phyloP scores from a whole-genome alignment of 2,888 invertebrate genomes.

The Caenorhabditis macrosperma region DNA sequence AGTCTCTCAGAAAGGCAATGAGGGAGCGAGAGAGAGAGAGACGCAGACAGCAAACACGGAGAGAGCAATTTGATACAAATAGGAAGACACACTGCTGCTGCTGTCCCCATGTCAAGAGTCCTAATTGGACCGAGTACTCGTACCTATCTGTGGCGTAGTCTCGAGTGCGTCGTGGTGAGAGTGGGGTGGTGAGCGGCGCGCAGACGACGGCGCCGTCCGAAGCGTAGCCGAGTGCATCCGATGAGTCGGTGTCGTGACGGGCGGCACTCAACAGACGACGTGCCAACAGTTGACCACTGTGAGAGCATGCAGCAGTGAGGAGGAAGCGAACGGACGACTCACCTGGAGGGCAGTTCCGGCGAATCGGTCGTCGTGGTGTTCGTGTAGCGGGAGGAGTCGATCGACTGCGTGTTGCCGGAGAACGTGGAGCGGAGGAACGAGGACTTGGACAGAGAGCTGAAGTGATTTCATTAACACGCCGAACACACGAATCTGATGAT shows the following conservation, averaged over 20 bases:
- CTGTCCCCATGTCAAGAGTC: conserved; percentile 1
- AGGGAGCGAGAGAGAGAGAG: neutral
- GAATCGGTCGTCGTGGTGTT: conserved; percentile 67
- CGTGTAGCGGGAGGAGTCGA: conserved; percentile 64
- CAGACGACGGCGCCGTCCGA: conserved; percentile 60
- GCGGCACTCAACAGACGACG: conserved; percentile 50
- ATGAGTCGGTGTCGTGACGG: conserved; percentile 57
- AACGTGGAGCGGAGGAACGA: conserved; percentile 65
- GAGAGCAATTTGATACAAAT: conserved; percentile 35
- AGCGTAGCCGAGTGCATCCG: conserved; percentile 49
- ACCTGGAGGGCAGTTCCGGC: conserved; percentile 66
- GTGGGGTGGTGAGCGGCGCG: conserved; percentile 52
- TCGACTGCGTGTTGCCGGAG: conserved; percentile 59
- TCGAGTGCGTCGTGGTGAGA: conserved; percentile 50
- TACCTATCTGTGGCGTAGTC: conserved; percentile 60
- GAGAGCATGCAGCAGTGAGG: conserved; percentile 8
- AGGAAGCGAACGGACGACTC: neutral
- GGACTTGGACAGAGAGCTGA: conserved; percentile 60
- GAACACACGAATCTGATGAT: too few relatives aligned
- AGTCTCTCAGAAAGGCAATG: neutral
- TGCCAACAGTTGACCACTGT: conserved; percentile 55
- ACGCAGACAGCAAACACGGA: neutral
- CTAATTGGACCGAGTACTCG: neutral
- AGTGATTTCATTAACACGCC: too few relatives aligned
- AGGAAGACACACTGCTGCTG: conserved; percentile 31